phyloP scores from a whole-genome alignment of 2,113 vertebrate genomes.

The Microtus oregoni region DNA sequence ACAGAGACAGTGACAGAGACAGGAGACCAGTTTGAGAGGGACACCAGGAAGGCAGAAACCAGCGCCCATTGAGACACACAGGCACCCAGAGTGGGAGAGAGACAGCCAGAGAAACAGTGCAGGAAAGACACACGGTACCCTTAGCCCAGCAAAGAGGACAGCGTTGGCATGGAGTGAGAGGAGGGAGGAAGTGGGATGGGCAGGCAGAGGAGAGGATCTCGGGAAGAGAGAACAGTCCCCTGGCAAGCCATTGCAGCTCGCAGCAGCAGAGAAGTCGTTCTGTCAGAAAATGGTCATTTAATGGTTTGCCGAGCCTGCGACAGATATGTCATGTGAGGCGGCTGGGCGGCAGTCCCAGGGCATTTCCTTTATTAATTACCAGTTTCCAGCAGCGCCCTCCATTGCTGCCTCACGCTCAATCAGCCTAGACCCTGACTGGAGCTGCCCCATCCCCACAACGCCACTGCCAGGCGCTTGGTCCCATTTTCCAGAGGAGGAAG shows the following conservation, averaged over 20 bases:
- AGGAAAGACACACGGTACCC: not conserved
- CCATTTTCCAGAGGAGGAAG: slow-evolving; percentile 52
- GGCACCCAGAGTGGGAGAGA: not conserved
- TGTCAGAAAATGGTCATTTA: slow-evolving; percentile 96
- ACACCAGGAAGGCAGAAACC: not conserved
- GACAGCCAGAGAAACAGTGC: not conserved
- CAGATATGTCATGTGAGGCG: slow-evolving; percentile 93
- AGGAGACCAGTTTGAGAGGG: too few relatives aligned
- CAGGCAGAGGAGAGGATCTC: not conserved
- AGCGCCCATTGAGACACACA: not conserved
- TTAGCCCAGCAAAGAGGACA: not conserved
- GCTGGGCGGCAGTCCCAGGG: slow-evolving; percentile 90
- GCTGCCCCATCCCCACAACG: not conserved
- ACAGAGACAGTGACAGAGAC: not conserved
- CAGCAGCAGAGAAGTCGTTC: slow-evolving; percentile 89
- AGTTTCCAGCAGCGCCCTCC: slow-evolving; percentile 80
- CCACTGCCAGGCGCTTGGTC: not conserved
- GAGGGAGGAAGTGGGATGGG: not conserved
- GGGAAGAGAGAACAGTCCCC: slow-evolving; percentile 57
- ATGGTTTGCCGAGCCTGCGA: slow-evolving; percentile 94
- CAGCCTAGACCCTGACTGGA: not conserved
- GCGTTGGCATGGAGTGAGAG: too few relatives aligned
- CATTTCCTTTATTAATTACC: slow-evolving; percentile 94
- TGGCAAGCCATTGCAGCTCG: slow-evolving; percentile 87
- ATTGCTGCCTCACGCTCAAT: slow-evolving; percentile 14